Evolutionary conservation across 2,888 invertebrate genomes (phyloP).

Genomic region (Rhagophthalmus giganteus): DNA sequence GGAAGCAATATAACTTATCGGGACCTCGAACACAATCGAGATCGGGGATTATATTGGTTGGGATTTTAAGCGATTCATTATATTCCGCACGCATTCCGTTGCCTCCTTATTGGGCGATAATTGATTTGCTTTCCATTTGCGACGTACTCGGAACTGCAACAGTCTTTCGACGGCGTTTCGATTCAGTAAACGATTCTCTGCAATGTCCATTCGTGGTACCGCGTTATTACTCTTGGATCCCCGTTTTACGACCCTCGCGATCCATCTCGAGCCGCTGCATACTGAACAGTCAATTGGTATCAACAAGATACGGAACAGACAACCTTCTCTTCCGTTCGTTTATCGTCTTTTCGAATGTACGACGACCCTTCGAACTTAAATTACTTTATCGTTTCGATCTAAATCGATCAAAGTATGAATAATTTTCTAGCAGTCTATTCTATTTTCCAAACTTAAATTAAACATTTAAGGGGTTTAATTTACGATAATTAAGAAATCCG

Average conservation of each 20-base stretch:
- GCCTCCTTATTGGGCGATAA: constrained; percentile 36
- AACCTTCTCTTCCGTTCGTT: constrained; percentile 4
- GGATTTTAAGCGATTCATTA: constrained; percentile 52
- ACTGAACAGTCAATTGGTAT: constrained; percentile 15
- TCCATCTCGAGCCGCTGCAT: constrained; percentile 21
- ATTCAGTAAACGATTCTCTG: constrained; percentile 13
- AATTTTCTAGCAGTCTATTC: no score
- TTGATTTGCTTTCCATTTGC: constrained; percentile 35
- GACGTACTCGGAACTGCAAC: constrained; percentile 25
- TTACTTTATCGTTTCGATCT: constrained; percentile 3
- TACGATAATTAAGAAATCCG: no score
- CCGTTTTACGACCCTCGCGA: constrained; percentile 19
- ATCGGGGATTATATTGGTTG: constrained; percentile 46
- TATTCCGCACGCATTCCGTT: constrained; percentile 46
- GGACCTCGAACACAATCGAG: constrained; percentile 35
- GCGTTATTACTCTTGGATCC: constrained; percentile 19
- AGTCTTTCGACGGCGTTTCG: constrained; percentile 23
- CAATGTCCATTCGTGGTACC: constrained; percentile 26
- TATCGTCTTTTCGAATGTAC: constrained; percentile 1
- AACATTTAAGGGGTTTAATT: no score
- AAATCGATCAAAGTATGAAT: background rate
- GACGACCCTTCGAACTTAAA: background rate
- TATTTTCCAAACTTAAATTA: no score
- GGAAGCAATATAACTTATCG: constrained; percentile 43
- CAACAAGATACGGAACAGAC: constrained; percentile 5